phyloP scores from a whole-genome alignment of 2,888 invertebrate species.

The Nomada hirtipes region DNA sequence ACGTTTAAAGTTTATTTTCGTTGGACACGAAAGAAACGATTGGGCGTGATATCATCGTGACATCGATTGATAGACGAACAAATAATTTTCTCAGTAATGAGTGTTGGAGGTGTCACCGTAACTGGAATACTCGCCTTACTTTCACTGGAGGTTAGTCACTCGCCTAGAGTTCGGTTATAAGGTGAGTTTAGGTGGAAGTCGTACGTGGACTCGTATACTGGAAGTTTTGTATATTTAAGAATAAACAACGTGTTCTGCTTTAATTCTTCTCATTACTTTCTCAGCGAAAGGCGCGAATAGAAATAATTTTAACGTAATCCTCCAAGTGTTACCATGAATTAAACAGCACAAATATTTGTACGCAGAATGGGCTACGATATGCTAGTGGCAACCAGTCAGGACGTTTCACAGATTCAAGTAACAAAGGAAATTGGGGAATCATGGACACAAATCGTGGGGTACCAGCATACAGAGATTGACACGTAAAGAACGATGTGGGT shows the following conservation, averaged over 20 bases:
- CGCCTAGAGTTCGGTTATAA: not conserved
- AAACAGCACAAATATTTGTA: too few relatives aligned
- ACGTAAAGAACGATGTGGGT: not conserved
- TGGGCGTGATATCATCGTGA: too few relatives aligned
- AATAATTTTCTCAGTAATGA: conserved; percentile 7
- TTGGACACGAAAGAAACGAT: too few relatives aligned
- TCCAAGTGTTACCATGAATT: too few relatives aligned
- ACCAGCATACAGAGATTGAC: conserved; percentile 17
- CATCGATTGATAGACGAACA: not conserved
- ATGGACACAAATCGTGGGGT: not conserved
- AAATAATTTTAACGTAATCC: too few relatives aligned
- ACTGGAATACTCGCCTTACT: conserved; percentile 17
- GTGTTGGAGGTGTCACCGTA: conserved; percentile 22
- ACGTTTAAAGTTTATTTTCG: too few relatives aligned
- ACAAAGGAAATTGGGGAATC: not conserved
- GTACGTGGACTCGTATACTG: not conserved
- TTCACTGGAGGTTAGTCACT: conserved; percentile 33
- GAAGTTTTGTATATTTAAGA: not conserved
- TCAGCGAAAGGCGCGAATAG: too few relatives aligned
- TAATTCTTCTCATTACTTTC: not conserved
- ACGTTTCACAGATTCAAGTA: not conserved
- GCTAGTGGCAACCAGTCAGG: not conserved
- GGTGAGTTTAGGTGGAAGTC: not conserved
- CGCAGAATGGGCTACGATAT: not conserved
- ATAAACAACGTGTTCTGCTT: not conserved